Conservation (phyloP, 2,797 vertebrate genomes). For the Cynopterus sphinx region DNA sequence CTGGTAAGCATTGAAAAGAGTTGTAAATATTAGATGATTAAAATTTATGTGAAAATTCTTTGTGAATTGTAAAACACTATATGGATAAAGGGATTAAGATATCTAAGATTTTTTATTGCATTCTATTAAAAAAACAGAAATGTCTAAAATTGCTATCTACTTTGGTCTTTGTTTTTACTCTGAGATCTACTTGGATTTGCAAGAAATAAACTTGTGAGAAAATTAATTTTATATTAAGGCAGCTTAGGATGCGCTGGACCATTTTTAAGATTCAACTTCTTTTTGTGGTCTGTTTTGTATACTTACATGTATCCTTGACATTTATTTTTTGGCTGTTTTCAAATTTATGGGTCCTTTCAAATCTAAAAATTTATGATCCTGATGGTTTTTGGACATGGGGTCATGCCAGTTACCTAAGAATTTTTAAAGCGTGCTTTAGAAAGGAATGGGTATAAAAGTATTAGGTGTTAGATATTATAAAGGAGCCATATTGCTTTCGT, state of each 20-base stretch:
- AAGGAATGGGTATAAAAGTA: neutral
- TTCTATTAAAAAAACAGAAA: neutral
- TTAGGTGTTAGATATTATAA: neutral
- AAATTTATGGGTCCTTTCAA: neutral
- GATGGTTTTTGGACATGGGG: neutral
- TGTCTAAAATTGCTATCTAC: neutral
- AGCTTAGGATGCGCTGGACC: neutral
- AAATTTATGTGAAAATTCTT: neutral
- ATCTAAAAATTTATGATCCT: neutral
- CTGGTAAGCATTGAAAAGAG: neutral
- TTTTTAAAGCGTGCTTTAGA: neutral
- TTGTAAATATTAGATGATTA: neutral
- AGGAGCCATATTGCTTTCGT: neutral
- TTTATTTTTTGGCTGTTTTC: neutral
- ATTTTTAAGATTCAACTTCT: neutral
- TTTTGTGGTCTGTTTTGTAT: neutral
- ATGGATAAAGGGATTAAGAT: slow-evolving; percentile 3
- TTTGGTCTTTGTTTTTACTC: neutral
- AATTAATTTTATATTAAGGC: slow-evolving; percentile 40
- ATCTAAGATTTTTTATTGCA: slow-evolving; percentile 25
- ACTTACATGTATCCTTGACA: neutral
- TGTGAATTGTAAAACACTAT: neutral
- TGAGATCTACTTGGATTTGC: slow-evolving; percentile 37
- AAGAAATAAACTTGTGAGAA: slow-evolving; percentile 33
- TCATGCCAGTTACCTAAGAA: neutral